Evolutionary conservation across 2,797 vertebrate genomes (phyloP), one percentile per base, ranked within the genome.

Genomic region (Spondyliosoma cantharus): DNA sequence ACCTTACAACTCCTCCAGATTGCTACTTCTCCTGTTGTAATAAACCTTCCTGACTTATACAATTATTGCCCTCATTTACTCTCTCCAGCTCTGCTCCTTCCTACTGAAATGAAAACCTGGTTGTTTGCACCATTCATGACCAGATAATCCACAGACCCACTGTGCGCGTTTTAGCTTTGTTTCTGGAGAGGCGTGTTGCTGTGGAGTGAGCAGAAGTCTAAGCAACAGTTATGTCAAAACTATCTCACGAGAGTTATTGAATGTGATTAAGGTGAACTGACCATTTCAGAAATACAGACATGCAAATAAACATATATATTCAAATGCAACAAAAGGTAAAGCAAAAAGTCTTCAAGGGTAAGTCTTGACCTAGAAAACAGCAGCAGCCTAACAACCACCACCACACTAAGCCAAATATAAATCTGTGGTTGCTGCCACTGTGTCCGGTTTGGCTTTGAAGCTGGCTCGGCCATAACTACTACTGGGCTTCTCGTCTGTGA

Each of bases 401-500:
- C 78, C 84, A 80, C 86, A 85, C 61, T 60, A 57, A 79, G 57
- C 45, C 76, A 83, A 86, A 91, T 86, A 84, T 84, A 91, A 79
- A 58, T 69, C 68, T 81, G 76, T 78, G 80, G 80, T 80, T 78
- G 59, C 16, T 42, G 70, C 63, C 14, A 80, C 76, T 43, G 57
- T 71, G 59, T 63, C 71, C 25, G 58, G 66, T 78, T 79, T 73
- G 76, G 65, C 29, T 84, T 75, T 69, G 24, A 42, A 60, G n/a
- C 46, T 76, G 81, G 84, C 68, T 67, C 15, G 63, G 61, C 20
- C 62, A 48, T 73, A 65, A 62, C 60, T 22, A 53, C 37, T 22
- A 63, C 56, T 78, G 19, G 57, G 56, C 27, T 49, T 65, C 71
- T 72, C n/a, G 66, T 5, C 64, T 72, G 42, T 60, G 54, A 80